Percentiles rank a stretch among this genome's conserved stretches.
phyloP scores from a whole-genome alignment of 2,797 vertebrate genomes.

The Phoebastria nigripes region DNA sequence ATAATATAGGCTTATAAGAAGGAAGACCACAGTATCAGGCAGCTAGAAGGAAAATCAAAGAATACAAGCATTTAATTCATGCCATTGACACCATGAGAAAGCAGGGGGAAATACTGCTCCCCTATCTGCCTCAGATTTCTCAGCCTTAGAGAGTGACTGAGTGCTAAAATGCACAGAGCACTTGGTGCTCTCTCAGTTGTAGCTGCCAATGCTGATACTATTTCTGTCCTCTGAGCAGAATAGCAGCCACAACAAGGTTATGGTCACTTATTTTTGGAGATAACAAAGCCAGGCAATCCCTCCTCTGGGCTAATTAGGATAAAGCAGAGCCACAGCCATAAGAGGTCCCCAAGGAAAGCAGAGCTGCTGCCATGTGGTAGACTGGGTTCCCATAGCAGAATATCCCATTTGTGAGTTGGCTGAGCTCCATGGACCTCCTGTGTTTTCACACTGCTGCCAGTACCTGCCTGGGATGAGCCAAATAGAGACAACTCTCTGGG shows the following conservation, averaged over 20 bases:
- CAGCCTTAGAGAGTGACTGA: not conserved
- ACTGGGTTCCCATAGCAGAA: not conserved
- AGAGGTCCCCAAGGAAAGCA: not conserved
- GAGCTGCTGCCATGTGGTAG: not conserved
- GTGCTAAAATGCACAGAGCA: not conserved
- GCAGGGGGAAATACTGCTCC: not conserved
- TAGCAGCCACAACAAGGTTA: not conserved
- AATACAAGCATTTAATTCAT: not conserved
- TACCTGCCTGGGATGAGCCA: constrained; percentile 3
- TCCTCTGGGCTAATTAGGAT: not conserved
- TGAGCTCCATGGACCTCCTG: not conserved
- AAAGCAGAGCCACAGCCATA: not conserved
- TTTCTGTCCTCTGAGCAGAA: not conserved
- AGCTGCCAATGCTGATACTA: not conserved
- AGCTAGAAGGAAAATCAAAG: not conserved
- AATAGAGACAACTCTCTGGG: not conserved
- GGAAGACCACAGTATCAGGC: not conserved
- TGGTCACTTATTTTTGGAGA: not conserved
- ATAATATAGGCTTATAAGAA: not conserved
- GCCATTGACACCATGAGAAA: not conserved
- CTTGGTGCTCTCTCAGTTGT: not conserved
- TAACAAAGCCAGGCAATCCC: not conserved
- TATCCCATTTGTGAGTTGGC: not conserved
- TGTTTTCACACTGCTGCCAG: not conserved
- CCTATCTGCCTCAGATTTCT: not conserved